A percentile compares a stretch with the other conserved stretches of the same genome.
Evolutionary conservation across 2,113 vertebrate species (phyloP).

Genomic region (Platycercus adscitus): DNA sequence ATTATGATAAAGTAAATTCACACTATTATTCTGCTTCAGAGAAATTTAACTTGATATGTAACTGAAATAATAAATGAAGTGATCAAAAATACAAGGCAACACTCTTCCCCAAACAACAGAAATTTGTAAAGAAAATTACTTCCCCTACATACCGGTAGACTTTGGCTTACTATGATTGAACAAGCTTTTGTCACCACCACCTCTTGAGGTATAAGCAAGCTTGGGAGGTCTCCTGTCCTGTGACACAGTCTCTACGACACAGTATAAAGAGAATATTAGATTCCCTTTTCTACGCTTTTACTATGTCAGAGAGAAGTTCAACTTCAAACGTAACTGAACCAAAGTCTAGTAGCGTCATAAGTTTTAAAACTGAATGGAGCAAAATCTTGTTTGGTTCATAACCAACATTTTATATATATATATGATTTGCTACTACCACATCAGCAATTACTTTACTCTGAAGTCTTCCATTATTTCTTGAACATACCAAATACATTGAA

Average conservation of each 20-base stretch:
- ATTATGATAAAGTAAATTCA: background rate
- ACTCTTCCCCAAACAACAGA: background rate
- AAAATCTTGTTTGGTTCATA: background rate
- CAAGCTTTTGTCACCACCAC: slow-evolving; percentile 85
- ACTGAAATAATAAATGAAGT: background rate
- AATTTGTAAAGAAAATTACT: background rate
- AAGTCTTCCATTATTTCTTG: background rate
- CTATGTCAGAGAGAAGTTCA: background rate
- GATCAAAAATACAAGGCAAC: background rate
- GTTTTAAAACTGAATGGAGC: background rate
- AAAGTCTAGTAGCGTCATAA: background rate
- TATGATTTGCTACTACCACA: background rate
- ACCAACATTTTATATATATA: background rate
- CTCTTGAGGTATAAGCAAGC: slow-evolving; percentile 89
- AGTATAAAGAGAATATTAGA: background rate
- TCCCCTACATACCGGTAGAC: slow-evolving; percentile 84
- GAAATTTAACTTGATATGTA: background rate
- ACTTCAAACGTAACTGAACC: rapidly evolving
- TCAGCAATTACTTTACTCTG: background rate
- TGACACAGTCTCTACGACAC: slow-evolving; percentile 74
- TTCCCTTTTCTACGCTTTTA: background rate
- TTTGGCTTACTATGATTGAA: slow-evolving; percentile 95
- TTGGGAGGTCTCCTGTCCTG: slow-evolving; percentile 93
- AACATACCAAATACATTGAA: background rate
- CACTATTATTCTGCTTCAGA: background rate